Evolutionary conservation across 2,797 vertebrate genomes (phyloP), one percentile per base, ranked within the genome.

Genomic region (Danionella dracula): DNA sequence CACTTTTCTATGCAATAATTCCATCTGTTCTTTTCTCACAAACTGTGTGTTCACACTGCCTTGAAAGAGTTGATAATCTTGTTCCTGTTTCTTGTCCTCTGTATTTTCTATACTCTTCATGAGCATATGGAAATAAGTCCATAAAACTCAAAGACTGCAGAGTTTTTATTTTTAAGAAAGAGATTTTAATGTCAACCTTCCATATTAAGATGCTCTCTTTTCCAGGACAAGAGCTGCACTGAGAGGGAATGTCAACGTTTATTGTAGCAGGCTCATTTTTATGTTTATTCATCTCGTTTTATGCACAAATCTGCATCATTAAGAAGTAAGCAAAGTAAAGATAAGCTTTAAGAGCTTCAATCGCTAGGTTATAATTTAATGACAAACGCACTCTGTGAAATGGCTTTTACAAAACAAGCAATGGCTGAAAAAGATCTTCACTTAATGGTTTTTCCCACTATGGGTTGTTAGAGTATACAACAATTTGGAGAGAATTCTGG

Each of bases 31-130:
- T 83, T 75, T 81, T 80, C 73, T 77, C 78, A 72, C 6, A 27
- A 27, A 3, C 23, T 27, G 23, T 3, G 23, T 27, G 23, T 27
- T 27, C 6, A 27, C 23, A 72, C n/a, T n/a, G n/a, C n/a, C n/a
- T n/a, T n/a, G n/a, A n/a, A n/a, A n/a, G n/a, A n/a, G n/a, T n/a
- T n/a, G n/a, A 70, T 75, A 73, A 85, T 88, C 85, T 85, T 71
- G 38, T 77, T 82, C 72, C 57, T 82, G 81, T 84, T 68, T 79
- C 77, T 79, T 75, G 76, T 80, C 76, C 79, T 88, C 82, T 86
- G 79, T 84, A 80, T 86, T 85, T 86, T 81, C 78, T 75, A 72
- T 72, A 76, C 82, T 79, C n/a, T n/a, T 50, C 46, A 82, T 76
- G 81, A 86, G 80, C 78, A 82, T 80, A 77, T 80, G 70, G 73